These are phyloP conservation scores for Conus canariensis DNA, from an alignment of 2,888 invertebrate species.

Conservation along the genomic window DNA sequence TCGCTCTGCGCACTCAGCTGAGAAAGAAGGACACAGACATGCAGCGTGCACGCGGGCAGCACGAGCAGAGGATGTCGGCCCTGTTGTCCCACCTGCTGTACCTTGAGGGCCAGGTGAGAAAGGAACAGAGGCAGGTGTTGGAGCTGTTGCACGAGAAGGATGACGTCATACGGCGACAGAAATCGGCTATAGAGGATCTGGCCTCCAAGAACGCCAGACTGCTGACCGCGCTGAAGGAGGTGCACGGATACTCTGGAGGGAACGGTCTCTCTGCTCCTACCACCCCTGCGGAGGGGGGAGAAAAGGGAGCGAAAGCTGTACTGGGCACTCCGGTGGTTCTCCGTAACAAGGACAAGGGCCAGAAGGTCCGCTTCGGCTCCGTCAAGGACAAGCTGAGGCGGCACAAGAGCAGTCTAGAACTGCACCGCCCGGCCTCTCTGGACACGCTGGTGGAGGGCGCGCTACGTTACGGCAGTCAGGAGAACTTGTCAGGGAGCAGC, in stretches of 20 bases:
- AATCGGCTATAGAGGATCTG: slow-evolving; percentile 62
- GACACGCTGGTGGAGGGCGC: slow-evolving; percentile 57
- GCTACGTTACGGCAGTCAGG: slow-evolving; percentile 66
- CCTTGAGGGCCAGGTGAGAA: slow-evolving; percentile 66
- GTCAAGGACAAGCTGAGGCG: slow-evolving; percentile 66
- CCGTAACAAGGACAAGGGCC: slow-evolving; percentile 48
- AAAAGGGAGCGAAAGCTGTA: slow-evolving; percentile 39
- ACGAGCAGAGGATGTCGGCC: slow-evolving; percentile 63
- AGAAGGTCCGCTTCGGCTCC: slow-evolving; percentile 59
- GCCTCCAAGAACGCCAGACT: slow-evolving; percentile 63
- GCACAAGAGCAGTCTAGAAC: slow-evolving; percentile 69
- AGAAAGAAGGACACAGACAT: slow-evolving; percentile 58
- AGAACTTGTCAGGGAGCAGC: slow-evolving; percentile 56
- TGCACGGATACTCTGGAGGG: slow-evolving; percentile 60
- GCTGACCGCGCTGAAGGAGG: slow-evolving; percentile 62
- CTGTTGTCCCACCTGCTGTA: slow-evolving; percentile 66
- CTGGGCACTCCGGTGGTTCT: slow-evolving; percentile 31
- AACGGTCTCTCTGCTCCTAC: slow-evolving; percentile 53
- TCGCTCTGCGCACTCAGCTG: slow-evolving; percentile 61
- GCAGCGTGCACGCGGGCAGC: slow-evolving; percentile 52
- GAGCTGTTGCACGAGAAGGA: slow-evolving; percentile 62
- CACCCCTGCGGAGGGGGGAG: slow-evolving; percentile 41
- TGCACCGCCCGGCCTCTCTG: slow-evolving; percentile 60
- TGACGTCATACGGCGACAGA: slow-evolving; percentile 60
- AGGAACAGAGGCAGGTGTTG: slow-evolving; percentile 62